These are phyloP conservation scores for Bergia puertoricense DNA, from an alignment of 92 coral and sea anemone species.

Conservation along the genomic window DNA sequence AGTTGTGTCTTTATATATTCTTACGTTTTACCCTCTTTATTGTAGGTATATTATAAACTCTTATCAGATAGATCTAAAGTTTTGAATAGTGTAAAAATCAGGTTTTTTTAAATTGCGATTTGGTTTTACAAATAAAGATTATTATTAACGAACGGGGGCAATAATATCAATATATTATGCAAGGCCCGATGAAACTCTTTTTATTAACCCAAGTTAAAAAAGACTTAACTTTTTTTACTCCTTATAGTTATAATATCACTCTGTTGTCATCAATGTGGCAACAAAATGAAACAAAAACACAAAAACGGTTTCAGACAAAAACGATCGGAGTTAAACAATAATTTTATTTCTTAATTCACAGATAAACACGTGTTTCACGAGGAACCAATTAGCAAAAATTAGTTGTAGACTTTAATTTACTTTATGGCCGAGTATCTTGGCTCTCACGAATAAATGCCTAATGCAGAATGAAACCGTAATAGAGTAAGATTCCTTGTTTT, in stretches of 20 bases:
- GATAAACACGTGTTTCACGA: conserved; percentile 16
- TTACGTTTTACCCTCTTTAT: no score
- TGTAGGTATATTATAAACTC: no score
- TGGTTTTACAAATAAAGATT: no score
- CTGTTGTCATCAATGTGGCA: background rate
- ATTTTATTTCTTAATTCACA: conserved; percentile 3
- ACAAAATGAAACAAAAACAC: background rate
- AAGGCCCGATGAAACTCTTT: background rate
- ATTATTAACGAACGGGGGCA: background rate
- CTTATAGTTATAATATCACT: background rate
- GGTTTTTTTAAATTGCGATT: no score
- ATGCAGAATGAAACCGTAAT: background rate
- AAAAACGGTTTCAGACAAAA: conserved; percentile 2
- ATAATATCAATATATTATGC: background rate
- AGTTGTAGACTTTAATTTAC: background rate
- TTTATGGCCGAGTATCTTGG: background rate
- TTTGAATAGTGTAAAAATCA: no score
- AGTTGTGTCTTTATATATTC: no score
- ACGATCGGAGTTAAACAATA: background rate
- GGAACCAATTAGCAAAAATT: conserved; percentile 22
- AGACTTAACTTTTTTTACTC: background rate
- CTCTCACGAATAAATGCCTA: background rate
- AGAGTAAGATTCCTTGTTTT: no score
- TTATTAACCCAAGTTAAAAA: background rate
- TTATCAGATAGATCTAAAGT: no score